Evolutionary conservation across 2,888 invertebrate genomes (phyloP), one percentile per base, ranked within the genome.

Genomic region (Perizoma affinitatum): DNA sequence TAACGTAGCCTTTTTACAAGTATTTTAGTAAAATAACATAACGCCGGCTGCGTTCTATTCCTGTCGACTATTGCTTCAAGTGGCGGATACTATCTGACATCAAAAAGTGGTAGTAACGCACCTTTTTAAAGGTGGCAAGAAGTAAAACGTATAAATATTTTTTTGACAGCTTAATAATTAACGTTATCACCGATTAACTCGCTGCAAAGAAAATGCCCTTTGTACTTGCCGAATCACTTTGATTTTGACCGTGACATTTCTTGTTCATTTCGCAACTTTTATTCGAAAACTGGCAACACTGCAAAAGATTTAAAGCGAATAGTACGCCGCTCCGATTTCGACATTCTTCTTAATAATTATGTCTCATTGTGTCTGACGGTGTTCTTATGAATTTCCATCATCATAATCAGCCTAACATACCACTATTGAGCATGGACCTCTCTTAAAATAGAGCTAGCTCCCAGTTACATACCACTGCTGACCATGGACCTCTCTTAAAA

Each of bases 201-300:
- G 51, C 50, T 44, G 54, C 58, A 53, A 65, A 57, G 50, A 66
- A 80, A 82, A 76, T 75, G 82, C 82, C 83, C 84, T 84, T 83
- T 74, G 72, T 68, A 71, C 69, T 70, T 69, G 68, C 73, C 76
- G 76, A 79, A 78, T 79, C 77, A 78, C 75, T 82, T 77, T 81
- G 79, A 81, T 80, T 79, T 75, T 73, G 87, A 66, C 90, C 90
- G 69, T 91, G 90, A 89, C 89, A 87, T 90, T 88, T 86, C 71
- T 75, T 67, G 65, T 69, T 65, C 55, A 69, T 82, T 86, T 80
- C 84, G 79, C 75, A 84, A 88, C 72, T 59, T 73, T 76, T 69
- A 69, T 71, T 74, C 74, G 71, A 77, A 80, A 83, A 83, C 78
- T 75, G 76, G 79, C 78, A 82, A 83, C 46, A 47, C 54, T 58